phyloP scores from a whole-genome alignment of 2,113 vertebrate species.

The Pimephales promelas region DNA sequence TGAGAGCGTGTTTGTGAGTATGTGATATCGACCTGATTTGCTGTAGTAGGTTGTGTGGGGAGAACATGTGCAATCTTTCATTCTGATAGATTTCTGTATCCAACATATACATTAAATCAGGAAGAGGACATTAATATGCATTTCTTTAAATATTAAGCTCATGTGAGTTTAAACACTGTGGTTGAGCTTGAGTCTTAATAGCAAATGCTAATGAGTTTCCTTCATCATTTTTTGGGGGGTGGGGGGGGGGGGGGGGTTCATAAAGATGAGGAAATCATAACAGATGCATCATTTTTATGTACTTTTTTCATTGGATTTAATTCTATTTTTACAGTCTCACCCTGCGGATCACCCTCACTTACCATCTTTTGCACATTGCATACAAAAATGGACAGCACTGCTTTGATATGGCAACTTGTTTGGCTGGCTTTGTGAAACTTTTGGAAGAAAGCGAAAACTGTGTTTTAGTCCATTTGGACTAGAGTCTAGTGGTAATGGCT shows the following conservation, averaged over 20 bases:
- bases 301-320: background rate
- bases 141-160: background rate
- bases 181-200: background rate
- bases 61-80: background rate
- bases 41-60: background rate
- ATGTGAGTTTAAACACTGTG: background rate
- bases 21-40: slow-evolving; percentile 11
- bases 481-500: background rate
- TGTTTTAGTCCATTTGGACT: background rate
- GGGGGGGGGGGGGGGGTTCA: too few species aligned
- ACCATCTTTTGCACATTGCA: background rate
- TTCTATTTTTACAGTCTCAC: background rate
- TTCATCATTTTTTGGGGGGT: background rate
- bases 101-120: background rate
- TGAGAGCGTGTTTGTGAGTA: slow-evolving; percentile 1
- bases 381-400: background rate
- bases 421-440: background rate
- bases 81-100: background rate
- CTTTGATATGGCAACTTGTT: background rate
- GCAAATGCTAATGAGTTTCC: background rate
- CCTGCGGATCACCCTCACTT: background rate
- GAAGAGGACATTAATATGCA: background rate
- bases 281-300: background rate
- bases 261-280: slow-evolving; percentile 1
- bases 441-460: background rate